Conservation (phyloP, 1,140 invertebrate genomes). For the Asobara japonica region DNA sequence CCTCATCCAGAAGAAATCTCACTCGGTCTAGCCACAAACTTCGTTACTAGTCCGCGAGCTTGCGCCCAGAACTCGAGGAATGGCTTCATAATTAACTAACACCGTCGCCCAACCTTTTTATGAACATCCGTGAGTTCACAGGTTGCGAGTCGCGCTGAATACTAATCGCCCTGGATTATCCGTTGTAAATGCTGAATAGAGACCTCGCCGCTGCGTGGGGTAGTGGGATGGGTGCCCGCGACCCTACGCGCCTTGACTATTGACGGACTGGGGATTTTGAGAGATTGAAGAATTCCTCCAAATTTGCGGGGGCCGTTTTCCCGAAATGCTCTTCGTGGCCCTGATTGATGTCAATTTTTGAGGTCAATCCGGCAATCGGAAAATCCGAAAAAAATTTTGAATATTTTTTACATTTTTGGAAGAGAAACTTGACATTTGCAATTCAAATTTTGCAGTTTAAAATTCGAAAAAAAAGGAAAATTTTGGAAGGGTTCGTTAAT, state of each 20-base stretch:
- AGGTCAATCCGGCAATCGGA: no score
- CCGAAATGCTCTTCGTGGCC: no score
- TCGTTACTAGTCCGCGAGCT: slow-evolving; percentile 11
- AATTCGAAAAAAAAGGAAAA: no score
- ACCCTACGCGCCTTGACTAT: no score
- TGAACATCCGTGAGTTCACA: slow-evolving; percentile 2
- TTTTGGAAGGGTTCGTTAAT: no score
- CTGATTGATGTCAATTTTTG: no score
- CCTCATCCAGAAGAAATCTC: slow-evolving; percentile 12
- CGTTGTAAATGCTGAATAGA: background rate
- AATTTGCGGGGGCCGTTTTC: no score
- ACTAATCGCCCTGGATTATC: background rate
- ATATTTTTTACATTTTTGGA: no score
- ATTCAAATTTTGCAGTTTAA: no score
- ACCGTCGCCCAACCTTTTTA: background rate
- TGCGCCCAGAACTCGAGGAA: background rate
- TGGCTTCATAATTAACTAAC: slow-evolving; percentile 7
- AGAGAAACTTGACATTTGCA: no score
- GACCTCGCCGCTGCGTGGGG: background rate
- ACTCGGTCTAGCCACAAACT: slow-evolving; percentile 21
- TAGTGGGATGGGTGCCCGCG: no score
- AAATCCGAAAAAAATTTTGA: no score
- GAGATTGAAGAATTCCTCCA: background rate
- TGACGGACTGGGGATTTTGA: background rate
- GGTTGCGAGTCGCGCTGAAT: background rate